Conservation (phyloP, 1,140 invertebrate species). For the Dreissena polymorpha region DNA sequence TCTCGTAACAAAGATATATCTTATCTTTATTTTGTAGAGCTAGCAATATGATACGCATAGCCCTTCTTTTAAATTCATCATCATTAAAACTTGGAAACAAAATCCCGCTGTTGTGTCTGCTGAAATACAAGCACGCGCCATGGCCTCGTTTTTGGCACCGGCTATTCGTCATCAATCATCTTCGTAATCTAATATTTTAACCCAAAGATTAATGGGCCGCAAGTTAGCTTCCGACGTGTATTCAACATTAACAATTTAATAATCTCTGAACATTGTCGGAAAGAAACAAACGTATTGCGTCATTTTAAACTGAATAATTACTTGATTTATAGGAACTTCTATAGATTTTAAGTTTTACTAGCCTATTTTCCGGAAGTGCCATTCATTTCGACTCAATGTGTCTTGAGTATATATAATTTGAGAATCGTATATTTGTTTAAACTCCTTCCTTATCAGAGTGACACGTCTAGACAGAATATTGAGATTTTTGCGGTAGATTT, state of each 20-base stretch:
- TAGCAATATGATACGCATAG: too few species aligned
- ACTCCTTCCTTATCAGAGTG: too few species aligned
- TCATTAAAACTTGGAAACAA: conserved; percentile 12
- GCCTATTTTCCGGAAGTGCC: background rate
- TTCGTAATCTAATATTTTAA: conserved; percentile 48
- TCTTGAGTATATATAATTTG: too few species aligned
- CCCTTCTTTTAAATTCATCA: background rate
- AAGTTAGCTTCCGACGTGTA: conserved; percentile 44
- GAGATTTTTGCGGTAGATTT: too few species aligned
- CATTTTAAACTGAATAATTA: conserved; percentile 45
- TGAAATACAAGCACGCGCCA: conserved; percentile 43
- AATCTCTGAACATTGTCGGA: conserved; percentile 37
- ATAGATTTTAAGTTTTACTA: background rate
- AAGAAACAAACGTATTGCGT: conserved; percentile 38
- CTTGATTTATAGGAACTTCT: conserved; percentile 36
- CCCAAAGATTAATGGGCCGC: conserved; percentile 41
- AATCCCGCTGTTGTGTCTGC: background rate
- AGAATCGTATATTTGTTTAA: too few species aligned
- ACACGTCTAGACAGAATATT: too few species aligned
- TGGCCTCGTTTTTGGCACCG: conserved; percentile 17
- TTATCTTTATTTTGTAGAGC: too few species aligned
- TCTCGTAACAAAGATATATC: too few species aligned
- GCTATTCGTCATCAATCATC: conserved; percentile 28
- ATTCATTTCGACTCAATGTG: background rate
- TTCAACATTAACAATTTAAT: conserved; percentile 50